Evolutionary conservation across 1,140 invertebrate species (phyloP).

Genomic region (Dendroctonus ponderosae): DNA sequence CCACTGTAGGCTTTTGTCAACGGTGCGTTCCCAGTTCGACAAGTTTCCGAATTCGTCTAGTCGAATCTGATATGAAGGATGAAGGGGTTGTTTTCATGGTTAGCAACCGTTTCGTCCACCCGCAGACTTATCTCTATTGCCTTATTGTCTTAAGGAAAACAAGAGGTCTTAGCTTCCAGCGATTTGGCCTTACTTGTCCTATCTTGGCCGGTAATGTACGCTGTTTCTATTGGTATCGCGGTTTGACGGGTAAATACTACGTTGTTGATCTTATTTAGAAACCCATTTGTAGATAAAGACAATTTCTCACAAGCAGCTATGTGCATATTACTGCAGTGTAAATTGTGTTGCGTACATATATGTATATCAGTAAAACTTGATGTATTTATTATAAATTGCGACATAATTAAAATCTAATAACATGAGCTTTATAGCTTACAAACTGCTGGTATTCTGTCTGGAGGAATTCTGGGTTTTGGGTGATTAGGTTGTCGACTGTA

Average conservation of each 20-base stretch:
- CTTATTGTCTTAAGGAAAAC: slow-evolving; percentile 38
- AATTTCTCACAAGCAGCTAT: not conserved
- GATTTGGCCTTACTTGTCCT: slow-evolving; percentile 23
- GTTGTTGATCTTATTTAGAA: not conserved
- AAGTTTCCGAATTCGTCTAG: slow-evolving; percentile 40
- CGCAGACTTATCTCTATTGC: slow-evolving; percentile 36
- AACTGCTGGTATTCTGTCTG: no score
- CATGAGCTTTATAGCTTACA: no score
- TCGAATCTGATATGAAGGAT: slow-evolving; percentile 46
- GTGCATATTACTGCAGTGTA: no score
- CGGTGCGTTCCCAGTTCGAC: slow-evolving; percentile 48
- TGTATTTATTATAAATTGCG: no score
- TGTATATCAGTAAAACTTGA: no score
- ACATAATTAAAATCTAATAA: no score
- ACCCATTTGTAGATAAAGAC: slow-evolving; percentile 10
- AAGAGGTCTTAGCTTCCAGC: slow-evolving; percentile 33
- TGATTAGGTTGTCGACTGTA: no score
- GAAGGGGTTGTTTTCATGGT: slow-evolving; percentile 47
- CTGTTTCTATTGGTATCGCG: slow-evolving; percentile 27
- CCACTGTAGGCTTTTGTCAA: slow-evolving; percentile 43
- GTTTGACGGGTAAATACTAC: slow-evolving; percentile 17
- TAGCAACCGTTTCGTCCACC: slow-evolving; percentile 29
- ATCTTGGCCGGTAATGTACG: slow-evolving; percentile 32
- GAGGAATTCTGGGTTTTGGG: no score
- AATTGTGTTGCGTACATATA: no score